Base-by-base conservation (phyloP, 1,140 invertebrate genomes). In the Papilio helenus region DNA sequence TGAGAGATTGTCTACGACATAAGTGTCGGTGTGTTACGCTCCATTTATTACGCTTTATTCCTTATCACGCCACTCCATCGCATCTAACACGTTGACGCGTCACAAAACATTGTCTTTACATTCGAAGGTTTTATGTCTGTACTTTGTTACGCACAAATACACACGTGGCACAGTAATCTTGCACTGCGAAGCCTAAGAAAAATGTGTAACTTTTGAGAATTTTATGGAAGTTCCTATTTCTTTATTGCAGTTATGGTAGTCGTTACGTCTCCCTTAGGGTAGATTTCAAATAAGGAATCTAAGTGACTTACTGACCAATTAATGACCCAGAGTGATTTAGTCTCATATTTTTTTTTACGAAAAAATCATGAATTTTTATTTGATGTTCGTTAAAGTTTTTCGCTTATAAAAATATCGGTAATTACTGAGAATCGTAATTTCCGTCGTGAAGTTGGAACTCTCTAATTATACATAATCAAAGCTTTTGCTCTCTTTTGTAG, bases 31-130 rank as follows among this genome's bases (percentile, higher is more conserved):
- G 42, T 49, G 18, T 74, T 49, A 74, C 72, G 20, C 72, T 42
- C 42, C 72, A 74, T 74, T 74, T 74, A 20, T 74, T 18, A 74
- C 72, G 44, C 72, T 74, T 74, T 74, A 74, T 74, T 74, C 10
- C 12, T 44, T 44, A 49, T 74, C 42, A 74, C 39, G 12, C 72
- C 20, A 46, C 72, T 49, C 42, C n/a, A 49, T 74, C 72, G 23
- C 39, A 23, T 16, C 20, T 44, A 16, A 49, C 72, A 74, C 23
- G n/a, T 74, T 74, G 39, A 74, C 72, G 42, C n/a, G 51, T 55
- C 51, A 55, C 51, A 55, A 9, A 55, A 55, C 18, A 26, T 73
- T 74, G 20, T 26, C 72, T 49, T 74, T 23, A 74, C 20, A 26
- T 74, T 29, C 42, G 44, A 74, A 74, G 42, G 14, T 68, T 68